phyloP scores from a whole-genome alignment of 2,797 vertebrate genomes.

The Fringilla coelebs region DNA sequence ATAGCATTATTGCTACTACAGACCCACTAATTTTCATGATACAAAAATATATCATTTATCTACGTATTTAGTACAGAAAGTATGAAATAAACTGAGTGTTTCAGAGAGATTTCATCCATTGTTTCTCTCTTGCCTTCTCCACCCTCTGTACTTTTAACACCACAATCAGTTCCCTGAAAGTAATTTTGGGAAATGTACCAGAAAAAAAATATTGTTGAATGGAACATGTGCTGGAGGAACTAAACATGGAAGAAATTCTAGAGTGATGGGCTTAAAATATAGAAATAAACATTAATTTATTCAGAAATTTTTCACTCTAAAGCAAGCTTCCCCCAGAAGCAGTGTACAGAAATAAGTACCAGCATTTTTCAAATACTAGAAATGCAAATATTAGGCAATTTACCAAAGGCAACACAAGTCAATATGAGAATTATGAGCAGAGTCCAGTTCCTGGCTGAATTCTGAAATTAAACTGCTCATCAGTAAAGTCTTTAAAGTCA shows the following conservation, averaged over 20 bases:
- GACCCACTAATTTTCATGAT: neutral
- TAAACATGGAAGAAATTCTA: neutral
- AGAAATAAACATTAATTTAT: slow-evolving; percentile 28
- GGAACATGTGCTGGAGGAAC: neutral
- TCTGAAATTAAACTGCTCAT: neutral
- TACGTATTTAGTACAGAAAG: neutral
- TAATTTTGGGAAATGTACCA: neutral
- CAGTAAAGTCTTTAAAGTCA: neutral
- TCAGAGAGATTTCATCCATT: neutral
- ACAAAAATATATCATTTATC: neutral
- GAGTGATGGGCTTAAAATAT: slow-evolving; percentile 14
- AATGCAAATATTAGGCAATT: slow-evolving; percentile 18
- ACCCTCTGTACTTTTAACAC: neutral
- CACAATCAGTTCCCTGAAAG: neutral
- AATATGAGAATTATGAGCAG: neutral
- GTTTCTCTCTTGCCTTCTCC: neutral
- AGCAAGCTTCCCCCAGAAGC: neutral
- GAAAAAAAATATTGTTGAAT: neutral
- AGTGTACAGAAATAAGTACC: neutral
- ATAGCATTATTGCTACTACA: neutral
- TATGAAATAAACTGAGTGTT: neutral
- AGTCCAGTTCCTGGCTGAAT: neutral
- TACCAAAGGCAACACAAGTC: neutral
- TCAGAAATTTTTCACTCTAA: neutral
- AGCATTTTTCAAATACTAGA: slow-evolving; percentile 25